phyloP scores from a whole-genome alignment of 2,888 invertebrate genomes.

The Agonopterix heracliana region DNA sequence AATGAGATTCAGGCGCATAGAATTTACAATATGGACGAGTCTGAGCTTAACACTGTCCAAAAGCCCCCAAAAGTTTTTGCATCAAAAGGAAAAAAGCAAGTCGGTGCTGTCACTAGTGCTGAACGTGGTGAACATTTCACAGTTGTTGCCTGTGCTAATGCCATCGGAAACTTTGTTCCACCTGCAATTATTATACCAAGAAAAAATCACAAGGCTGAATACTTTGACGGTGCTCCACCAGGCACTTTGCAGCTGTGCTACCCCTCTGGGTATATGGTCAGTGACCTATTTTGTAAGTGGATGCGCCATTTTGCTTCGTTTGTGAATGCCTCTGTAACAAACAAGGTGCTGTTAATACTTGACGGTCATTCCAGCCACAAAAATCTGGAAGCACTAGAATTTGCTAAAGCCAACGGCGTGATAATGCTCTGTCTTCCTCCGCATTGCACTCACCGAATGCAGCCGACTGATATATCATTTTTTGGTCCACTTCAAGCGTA shows the following conservation, averaged over 20 bases:
- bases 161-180: conserved; percentile 23
- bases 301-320: too few species aligned
- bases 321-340: too few species aligned
- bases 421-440: conserved; percentile 35
- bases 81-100: conserved; percentile 22
- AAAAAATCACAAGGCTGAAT: too few species aligned
- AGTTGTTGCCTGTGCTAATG: conserved; percentile 22
- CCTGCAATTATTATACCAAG: conserved; percentile 28
- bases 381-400: conserved; percentile 27
- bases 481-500: background rate
- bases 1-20: conserved; percentile 11
- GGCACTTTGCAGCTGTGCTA: too few species aligned
- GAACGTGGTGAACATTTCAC: conserved; percentile 25
- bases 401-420: conserved; percentile 22
- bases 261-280: too few species aligned
- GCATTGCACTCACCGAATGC: conserved; percentile 18
- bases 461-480: conserved; percentile 13
- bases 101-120: conserved; percentile 22
- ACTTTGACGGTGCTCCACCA: too few species aligned
- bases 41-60: conserved; percentile 15
- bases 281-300: too few species aligned
- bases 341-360: too few species aligned
- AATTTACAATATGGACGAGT: conserved; percentile 16
- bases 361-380: too few species aligned
- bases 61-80: conserved; percentile 23